phyloP scores from a whole-genome alignment of 2,113 vertebrate species.

The Coptodon bakossiorum region DNA sequence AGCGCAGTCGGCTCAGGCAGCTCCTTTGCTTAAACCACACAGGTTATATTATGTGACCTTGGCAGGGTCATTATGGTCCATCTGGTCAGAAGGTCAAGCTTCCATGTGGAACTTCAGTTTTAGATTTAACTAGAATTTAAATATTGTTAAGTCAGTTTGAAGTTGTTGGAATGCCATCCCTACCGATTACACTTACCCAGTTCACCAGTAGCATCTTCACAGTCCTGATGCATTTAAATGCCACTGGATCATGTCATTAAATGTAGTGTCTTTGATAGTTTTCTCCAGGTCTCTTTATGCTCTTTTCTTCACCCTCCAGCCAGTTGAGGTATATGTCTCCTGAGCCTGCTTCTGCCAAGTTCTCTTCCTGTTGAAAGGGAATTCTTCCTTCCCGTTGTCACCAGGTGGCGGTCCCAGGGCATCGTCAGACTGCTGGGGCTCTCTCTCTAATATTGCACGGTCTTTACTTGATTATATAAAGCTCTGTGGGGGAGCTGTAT shows the following conservation, averaged over 20 bases:
- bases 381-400: not conserved
- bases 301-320: not conserved
- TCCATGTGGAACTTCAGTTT: not conserved
- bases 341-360: not conserved
- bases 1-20: not conserved
- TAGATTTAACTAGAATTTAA: not conserved
- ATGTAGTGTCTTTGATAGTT: not conserved
- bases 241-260: not conserved
- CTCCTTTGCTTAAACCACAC: no score
- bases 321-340: not conserved
- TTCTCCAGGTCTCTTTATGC: not conserved
- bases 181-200: not conserved
- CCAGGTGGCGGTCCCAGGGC: not conserved
- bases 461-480: not conserved
- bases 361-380: not conserved
- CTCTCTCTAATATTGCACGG: not conserved
- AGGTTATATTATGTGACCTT: no score
- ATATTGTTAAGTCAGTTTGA: not conserved
- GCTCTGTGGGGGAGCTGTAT: not conserved
- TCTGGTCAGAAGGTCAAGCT: not conserved
- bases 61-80: not conserved
- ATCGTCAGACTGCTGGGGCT: not conserved
- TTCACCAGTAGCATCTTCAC: not conserved
- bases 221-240: not conserved
- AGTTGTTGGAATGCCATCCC: not conserved